These are phyloP conservation scores for Ischnus inquisitorius DNA, from an alignment of 2,888 invertebrate species.

Conservation along the genomic window DNA sequence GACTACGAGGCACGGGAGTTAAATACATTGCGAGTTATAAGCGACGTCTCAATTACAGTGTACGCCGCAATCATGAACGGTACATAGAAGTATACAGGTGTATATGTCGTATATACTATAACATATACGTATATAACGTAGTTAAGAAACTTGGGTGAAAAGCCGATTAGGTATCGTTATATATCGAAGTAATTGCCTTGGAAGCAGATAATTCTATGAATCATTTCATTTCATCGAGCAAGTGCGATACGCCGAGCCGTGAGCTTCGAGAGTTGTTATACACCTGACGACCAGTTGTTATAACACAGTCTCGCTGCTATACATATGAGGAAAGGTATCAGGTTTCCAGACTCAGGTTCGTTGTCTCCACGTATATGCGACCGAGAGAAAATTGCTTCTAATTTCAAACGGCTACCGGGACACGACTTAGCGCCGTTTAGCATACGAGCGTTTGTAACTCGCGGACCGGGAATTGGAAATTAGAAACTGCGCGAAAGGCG, in stretches of 20 bases:
- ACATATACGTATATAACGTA: constrained; percentile 2
- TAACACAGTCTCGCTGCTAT: background rate
- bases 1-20: constrained; percentile 15
- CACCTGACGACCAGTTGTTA: constrained; percentile 45
- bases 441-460: constrained; percentile 15
- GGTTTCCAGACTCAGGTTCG: constrained; percentile 62
- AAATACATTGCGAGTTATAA: constrained; percentile 40
- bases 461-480: constrained; percentile 53
- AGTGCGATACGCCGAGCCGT: constrained; percentile 27
- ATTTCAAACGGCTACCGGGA: constrained; percentile 63
- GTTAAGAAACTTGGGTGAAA: constrained; percentile 20
- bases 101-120: constrained; percentile 12
- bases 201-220: constrained; percentile 62
- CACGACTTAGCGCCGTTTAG: constrained; percentile 64
- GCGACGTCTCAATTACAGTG: constrained; percentile 62
- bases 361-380: constrained; percentile 51
- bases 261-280: constrained; percentile 31
- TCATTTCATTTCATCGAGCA: constrained; percentile 40
- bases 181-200: constrained; percentile 40
- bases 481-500: constrained; percentile 60
- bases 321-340: constrained; percentile 20
- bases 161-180: constrained; percentile 24
- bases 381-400: constrained; percentile 62
- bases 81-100: constrained; percentile 15
- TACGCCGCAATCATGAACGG: constrained; percentile 26